Percentiles rank a stretch among this genome's conserved stretches.
Conservation (phyloP, 1,140 invertebrate genomes). For the Diprion similis region DNA sequence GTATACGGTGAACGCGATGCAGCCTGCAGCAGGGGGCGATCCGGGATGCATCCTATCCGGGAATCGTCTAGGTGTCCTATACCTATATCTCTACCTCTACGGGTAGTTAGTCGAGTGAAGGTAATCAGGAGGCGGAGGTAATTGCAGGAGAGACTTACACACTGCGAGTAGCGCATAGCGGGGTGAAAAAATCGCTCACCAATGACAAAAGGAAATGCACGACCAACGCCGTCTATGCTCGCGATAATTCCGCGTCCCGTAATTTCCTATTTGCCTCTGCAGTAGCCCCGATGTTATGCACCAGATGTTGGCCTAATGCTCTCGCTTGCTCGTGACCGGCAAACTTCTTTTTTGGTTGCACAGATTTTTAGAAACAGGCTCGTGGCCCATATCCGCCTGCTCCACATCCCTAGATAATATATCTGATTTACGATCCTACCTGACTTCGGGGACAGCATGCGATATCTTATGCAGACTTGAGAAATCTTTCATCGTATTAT, state of each 20-base stretch:
- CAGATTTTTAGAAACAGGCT: background rate
- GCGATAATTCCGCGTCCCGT: background rate
- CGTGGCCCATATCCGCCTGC: background rate
- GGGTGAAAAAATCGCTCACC: no score
- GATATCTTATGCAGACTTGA: background rate
- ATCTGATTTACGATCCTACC: background rate
- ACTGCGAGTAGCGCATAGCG: no score
- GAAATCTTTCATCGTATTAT: background rate
- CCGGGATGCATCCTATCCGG: no score
- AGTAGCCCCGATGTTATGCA: conserved; percentile 36
- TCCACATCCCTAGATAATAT: conserved; percentile 1
- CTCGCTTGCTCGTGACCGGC: background rate
- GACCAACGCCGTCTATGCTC: no score
- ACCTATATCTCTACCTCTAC: no score
- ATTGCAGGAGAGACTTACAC: no score
- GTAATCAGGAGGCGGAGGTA: no score
- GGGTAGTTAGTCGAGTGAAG: no score
- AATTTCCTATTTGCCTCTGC: background rate
- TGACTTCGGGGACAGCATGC: no score
- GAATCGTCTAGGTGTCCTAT: no score
- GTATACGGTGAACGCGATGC: no score
- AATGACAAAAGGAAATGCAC: background rate
- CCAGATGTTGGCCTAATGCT: conserved; percentile 46
- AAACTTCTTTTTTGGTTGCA: background rate
- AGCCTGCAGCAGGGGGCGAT: no score